These are phyloP conservation scores for Alloscopus bannaensis DNA, from an alignment of 2,888 invertebrate species.

Conservation along the genomic window DNA sequence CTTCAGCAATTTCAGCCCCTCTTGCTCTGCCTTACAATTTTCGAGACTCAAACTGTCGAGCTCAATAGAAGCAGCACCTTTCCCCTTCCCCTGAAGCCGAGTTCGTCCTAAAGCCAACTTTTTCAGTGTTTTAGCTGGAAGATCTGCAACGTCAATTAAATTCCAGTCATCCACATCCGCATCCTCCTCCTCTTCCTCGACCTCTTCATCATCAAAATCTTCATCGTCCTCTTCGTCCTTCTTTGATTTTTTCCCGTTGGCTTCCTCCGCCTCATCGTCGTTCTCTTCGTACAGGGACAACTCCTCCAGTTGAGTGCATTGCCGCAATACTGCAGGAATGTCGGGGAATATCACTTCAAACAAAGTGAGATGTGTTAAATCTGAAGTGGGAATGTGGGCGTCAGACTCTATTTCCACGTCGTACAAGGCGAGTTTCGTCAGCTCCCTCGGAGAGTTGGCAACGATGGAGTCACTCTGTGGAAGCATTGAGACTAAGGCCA, in stretches of 20 bases:
- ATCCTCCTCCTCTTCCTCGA: slow-evolving; percentile 57
- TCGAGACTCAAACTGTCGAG: slow-evolving; percentile 38
- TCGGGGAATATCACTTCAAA: slow-evolving; percentile 49
- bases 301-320: slow-evolving; percentile 43
- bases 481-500: slow-evolving; percentile 39
- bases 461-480: slow-evolving; percentile 42
- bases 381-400: slow-evolving; percentile 44
- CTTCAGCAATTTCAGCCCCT: slow-evolving; percentile 51
- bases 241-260: neutral
- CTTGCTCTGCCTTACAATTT: slow-evolving; percentile 50
- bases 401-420: slow-evolving; percentile 44
- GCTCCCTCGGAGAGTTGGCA: slow-evolving; percentile 35
- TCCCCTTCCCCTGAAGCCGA: slow-evolving; percentile 40
- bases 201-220: slow-evolving; percentile 42
- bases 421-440: slow-evolving; percentile 47
- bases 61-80: slow-evolving; percentile 42
- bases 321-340: slow-evolving; percentile 47
- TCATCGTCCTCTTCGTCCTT: slow-evolving; percentile 41
- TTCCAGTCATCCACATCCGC: slow-evolving; percentile 57
- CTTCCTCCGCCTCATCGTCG: slow-evolving; percentile 31
- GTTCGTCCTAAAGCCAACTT: slow-evolving; percentile 35
- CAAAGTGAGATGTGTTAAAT: slow-evolving; percentile 47
- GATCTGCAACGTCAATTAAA: slow-evolving; percentile 42
- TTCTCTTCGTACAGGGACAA: slow-evolving; percentile 53
- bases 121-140: slow-evolving; percentile 33